Percentiles rank a stretch among this genome's conserved stretches.
Evolutionary conservation across 2,113 vertebrate species (phyloP).

Genomic region (Halichoeres trimaculatus): DNA sequence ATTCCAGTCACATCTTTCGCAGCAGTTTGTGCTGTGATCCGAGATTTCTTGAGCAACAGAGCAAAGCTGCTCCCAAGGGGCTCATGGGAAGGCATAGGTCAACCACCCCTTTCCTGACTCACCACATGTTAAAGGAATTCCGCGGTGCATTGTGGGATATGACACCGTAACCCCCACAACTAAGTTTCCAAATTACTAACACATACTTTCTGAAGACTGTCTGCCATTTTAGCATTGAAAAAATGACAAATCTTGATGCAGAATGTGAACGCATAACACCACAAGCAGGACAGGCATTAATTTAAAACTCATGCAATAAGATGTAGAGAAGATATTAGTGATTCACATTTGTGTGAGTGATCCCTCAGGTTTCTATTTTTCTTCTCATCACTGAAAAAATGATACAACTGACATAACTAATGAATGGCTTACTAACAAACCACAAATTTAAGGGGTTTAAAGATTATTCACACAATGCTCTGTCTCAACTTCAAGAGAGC

Average conservation of each 20-base stretch:
- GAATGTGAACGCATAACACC: constrained; percentile 26
- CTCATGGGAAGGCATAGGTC: constrained; percentile 85
- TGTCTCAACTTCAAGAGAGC: constrained; percentile 12
- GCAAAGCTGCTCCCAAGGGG: constrained; percentile 80
- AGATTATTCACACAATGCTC: constrained; percentile 21
- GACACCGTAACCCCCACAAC: constrained; percentile 79
- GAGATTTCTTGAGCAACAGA: constrained; percentile 78
- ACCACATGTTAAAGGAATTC: constrained; percentile 89
- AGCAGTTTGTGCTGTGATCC: constrained; percentile 79
- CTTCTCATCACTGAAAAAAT: neutral
- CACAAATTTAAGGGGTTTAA: constrained; percentile 16
- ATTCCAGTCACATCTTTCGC: constrained; percentile 81
- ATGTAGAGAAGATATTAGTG: neutral
- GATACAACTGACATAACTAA: neutral
- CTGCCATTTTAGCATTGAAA: constrained; percentile 52
- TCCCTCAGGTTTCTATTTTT: neutral
- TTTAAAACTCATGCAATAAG: neutral
- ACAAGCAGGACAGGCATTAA: neutral
- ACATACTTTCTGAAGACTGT: constrained; percentile 76
- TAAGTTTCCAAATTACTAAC: constrained; percentile 83
- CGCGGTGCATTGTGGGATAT: constrained; percentile 84
- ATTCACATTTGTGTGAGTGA: neutral
- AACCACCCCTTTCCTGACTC: constrained; percentile 87
- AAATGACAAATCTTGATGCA: constrained; percentile 48
- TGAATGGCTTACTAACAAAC: constrained; percentile 2